A percentile compares a stretch with the other conserved stretches of the same genome.
Evolutionary conservation across 2,113 vertebrate species (phyloP).

Genomic region (Chaetorhynchus papuensis): DNA sequence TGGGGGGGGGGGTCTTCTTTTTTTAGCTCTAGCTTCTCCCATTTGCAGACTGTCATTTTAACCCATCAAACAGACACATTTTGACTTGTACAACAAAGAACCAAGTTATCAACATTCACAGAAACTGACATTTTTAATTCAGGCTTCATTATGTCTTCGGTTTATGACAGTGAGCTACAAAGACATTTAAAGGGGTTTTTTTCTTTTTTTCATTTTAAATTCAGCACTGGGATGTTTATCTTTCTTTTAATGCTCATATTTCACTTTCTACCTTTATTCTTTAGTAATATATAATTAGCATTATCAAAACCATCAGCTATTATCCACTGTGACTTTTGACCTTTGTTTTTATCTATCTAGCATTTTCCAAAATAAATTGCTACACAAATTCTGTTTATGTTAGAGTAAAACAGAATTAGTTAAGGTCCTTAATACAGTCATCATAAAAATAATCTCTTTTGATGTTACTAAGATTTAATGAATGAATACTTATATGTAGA

Average conservation of each 20-base stretch:
- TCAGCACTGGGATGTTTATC: constrained; percentile 76
- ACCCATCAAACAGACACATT: constrained; percentile 93
- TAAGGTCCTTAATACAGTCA: neutral
- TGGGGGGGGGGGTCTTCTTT: constrained; percentile 51
- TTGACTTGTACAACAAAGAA: constrained; percentile 85
- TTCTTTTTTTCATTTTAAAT: constrained; percentile 67
- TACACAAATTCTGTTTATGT: constrained; percentile 35
- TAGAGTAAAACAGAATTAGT: constrained; percentile 33
- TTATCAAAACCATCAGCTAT: constrained; percentile 81
- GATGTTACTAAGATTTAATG: neutral
- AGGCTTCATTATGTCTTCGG: constrained; percentile 79
- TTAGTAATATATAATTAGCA: constrained; percentile 78
- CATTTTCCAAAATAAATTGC: constrained; percentile 48
- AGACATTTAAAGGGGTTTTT: constrained; percentile 74
- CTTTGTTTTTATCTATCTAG: constrained; percentile 62
- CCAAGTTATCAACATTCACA: constrained; percentile 83
- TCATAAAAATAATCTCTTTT: neutral
- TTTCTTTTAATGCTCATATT: constrained; percentile 78
- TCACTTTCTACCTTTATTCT: constrained; percentile 82
- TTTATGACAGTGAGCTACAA: constrained; percentile 79
- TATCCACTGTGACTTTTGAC: constrained; percentile 75
- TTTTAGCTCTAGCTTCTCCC: constrained; percentile 76
- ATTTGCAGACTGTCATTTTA: constrained; percentile 86
- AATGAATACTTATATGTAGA: neutral
- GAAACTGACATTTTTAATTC: constrained; percentile 90